Conservation (phyloP, 2,888 invertebrate genomes). For the Mythimna pallens region DNA sequence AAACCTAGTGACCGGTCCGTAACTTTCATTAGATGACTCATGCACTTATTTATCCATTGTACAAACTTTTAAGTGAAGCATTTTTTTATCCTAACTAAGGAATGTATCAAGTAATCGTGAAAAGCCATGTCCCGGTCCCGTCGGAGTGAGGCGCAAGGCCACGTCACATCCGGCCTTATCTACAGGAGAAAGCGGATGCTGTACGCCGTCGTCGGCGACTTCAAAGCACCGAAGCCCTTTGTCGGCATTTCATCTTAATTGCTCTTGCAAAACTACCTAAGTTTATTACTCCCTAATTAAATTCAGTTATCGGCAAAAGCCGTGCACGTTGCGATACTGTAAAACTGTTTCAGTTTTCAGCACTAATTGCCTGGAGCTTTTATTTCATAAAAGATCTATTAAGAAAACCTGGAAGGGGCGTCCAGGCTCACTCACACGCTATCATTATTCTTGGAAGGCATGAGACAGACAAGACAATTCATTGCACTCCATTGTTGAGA, state of each 20-base stretch:
- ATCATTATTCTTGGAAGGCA: slow-evolving; percentile 21
- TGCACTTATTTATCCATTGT: slow-evolving; percentile 68
- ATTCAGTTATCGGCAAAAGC: slow-evolving; percentile 72
- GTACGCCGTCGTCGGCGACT: slow-evolving; percentile 76
- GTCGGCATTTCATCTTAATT: slow-evolving; percentile 82
- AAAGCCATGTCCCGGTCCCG: slow-evolving; percentile 84
- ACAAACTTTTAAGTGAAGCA: slow-evolving; percentile 69
- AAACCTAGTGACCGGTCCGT: slow-evolving; percentile 55
- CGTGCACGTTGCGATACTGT: slow-evolving; percentile 52
- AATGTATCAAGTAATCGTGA: slow-evolving; percentile 89
- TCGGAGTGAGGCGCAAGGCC: slow-evolving; percentile 80
- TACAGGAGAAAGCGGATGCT: slow-evolving; percentile 88
- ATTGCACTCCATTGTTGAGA: slow-evolving; percentile 23
- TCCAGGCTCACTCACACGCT: not conserved
- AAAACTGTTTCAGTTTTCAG: slow-evolving; percentile 57
- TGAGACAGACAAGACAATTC: slow-evolving; percentile 13
- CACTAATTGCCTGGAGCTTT: slow-evolving; percentile 17
- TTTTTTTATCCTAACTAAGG: slow-evolving; percentile 80
- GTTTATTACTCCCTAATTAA: slow-evolving; percentile 79
- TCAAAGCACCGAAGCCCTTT: slow-evolving; percentile 83
- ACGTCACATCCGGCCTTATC: slow-evolving; percentile 87
- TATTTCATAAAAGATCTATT: slow-evolving; percentile 30
- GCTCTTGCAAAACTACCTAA: slow-evolving; percentile 83
- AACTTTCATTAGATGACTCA: slow-evolving; percentile 77
- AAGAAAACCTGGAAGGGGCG: slow-evolving; percentile 16